Conservation (phyloP, 1,140 invertebrate species). For the Drosophila murphyi region DNA sequence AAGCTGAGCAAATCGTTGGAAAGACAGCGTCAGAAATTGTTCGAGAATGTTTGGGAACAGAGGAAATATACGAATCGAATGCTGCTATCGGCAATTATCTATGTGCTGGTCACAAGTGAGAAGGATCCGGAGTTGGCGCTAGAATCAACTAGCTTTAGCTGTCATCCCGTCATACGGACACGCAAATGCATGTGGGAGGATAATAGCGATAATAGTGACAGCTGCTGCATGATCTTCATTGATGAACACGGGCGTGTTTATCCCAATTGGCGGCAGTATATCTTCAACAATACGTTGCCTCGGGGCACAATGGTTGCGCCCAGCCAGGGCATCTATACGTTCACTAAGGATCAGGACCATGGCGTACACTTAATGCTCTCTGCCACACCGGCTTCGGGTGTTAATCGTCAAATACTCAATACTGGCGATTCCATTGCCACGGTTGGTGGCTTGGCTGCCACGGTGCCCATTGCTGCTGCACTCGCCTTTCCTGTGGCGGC, state of each 20-base stretch:
- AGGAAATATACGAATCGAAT: conserved; percentile 68
- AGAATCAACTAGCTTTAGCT: conserved; percentile 57
- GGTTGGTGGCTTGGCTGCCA: conserved; percentile 60
- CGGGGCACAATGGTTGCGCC: conserved; percentile 74
- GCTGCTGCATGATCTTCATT: conserved; percentile 78
- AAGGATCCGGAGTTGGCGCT: conserved; percentile 57
- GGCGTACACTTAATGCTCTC: conserved; percentile 57
- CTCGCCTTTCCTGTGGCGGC: conserved; percentile 63
- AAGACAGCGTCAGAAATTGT: conserved; percentile 52
- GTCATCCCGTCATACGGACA: conserved; percentile 76
- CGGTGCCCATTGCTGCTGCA: conserved; percentile 58
- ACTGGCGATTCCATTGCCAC: conserved; percentile 62
- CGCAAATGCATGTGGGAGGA: conserved; percentile 63
- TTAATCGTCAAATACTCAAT: conserved; percentile 43
- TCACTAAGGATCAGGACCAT: conserved; percentile 37
- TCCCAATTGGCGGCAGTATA: conserved; percentile 67
- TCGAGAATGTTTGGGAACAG: conserved; percentile 73
- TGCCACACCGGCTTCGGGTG: conserved; percentile 45
- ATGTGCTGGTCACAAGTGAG: conserved; percentile 70
- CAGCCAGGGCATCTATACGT: conserved; percentile 61
- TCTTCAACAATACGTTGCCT: conserved; percentile 66
- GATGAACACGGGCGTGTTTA: conserved; percentile 74
- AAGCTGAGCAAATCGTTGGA: conserved; percentile 32
- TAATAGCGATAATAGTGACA: conserved; percentile 54
- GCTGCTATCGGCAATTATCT: conserved; percentile 72